Evolutionary conservation across 2,888 invertebrate species (phyloP), one percentile per base, ranked within the genome.

Genomic region (Meliscaeva auricollis): DNA sequence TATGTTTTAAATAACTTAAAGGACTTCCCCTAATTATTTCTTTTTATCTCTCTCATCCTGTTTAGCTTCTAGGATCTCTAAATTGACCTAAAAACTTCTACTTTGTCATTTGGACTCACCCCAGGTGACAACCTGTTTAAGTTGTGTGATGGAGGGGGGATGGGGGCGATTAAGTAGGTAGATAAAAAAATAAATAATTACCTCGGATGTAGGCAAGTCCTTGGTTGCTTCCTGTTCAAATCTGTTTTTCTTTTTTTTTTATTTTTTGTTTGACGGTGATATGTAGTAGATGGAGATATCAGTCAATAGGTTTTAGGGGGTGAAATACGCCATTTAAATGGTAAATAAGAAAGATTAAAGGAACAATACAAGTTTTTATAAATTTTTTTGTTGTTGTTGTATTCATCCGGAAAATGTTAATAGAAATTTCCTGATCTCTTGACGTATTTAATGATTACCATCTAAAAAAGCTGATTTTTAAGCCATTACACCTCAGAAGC

Each of bases 1-100:
- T 48, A 48, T 48, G 32, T 6, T 41, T 41, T 66, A 44, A 66
- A 46, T 20, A 66, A 41, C 60, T 60, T 60, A 41, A 41, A 66
- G 20, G 32, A 66, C 48, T 32, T 41, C 15, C 48, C 20, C 17
- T 41, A 44, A 44, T 62, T 62, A 44, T 62, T 62, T 66, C 9
- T 30, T 35, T 66, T 62, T 26, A 41, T 64, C n/a, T 66, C 17
- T 66, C 7, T 32, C 3, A 32, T 20, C 32, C 17, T 13, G 32
- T 64, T 13, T 20, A 13, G 64, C 7, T 48, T 20, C 8, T 64
- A 2, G 6, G 48, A 48, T 48, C 44, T 48, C 48, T 32, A 48
- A 66, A 32, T 32, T 48, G 64, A 66, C 64, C 48, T 48, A 48
- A 48, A 48, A 48, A 66, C 6, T 11, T 13, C 22, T 48, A 30